Evolutionary conservation across 1,140 invertebrate species (phyloP).

Genomic region (Drosophila cardini): DNA sequence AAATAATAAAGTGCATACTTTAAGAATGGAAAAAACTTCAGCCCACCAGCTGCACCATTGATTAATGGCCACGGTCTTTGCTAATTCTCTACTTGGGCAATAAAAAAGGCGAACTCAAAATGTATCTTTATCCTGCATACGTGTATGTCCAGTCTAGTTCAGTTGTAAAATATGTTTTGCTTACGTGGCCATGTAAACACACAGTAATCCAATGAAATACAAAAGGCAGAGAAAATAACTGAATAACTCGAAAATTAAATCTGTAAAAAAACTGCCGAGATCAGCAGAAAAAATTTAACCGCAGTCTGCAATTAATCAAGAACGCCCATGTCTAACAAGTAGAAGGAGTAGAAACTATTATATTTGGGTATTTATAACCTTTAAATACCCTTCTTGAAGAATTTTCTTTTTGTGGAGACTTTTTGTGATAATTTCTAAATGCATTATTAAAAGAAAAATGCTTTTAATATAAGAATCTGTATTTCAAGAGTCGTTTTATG

Average conservation of each 20-base stretch:
- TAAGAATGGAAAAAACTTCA: slow-evolving; percentile 31
- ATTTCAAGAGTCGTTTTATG: too few species aligned
- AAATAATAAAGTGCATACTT: slow-evolving; percentile 60
- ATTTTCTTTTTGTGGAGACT: neutral
- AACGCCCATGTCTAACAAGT: slow-evolving; percentile 40
- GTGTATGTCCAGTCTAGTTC: slow-evolving; percentile 3
- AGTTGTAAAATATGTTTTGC: slow-evolving; percentile 60
- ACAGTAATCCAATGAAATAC: slow-evolving; percentile 22
- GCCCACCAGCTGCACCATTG: slow-evolving; percentile 45
- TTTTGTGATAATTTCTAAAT: too few species aligned
- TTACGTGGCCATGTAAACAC: slow-evolving; percentile 52
- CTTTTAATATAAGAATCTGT: too few species aligned
- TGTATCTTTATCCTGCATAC: slow-evolving; percentile 8
- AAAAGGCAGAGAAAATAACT: slow-evolving; percentile 14
- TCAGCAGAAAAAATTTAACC: slow-evolving; percentile 70
- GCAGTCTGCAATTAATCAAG: slow-evolving; percentile 78
- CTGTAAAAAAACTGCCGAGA: slow-evolving; percentile 56
- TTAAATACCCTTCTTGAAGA: slow-evolving; percentile 31
- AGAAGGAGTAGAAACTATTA: slow-evolving; percentile 34
- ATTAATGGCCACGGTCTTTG: slow-evolving; percentile 55
- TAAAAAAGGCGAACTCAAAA: slow-evolving; percentile 23
- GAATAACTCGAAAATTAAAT: slow-evolving; percentile 20
- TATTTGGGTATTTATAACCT: slow-evolving; percentile 31
- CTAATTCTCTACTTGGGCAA: slow-evolving; percentile 50
- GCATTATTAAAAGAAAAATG: too few species aligned